phyloP scores from a whole-genome alignment of 2,113 vertebrate genomes.

The Urocitellus parryii region DNA sequence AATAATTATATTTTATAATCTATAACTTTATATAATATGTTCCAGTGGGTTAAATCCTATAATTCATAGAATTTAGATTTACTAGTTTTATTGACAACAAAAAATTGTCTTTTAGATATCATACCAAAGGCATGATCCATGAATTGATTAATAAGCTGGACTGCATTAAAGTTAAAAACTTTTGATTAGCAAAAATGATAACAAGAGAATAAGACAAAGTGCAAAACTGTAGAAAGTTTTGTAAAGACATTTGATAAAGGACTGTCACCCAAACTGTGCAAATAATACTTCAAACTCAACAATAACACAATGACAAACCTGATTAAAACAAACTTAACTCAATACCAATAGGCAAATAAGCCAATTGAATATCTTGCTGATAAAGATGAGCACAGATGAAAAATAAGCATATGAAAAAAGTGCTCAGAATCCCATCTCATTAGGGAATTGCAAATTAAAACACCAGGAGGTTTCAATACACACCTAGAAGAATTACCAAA shows the following conservation, averaged over 20 bases:
- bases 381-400: background rate
- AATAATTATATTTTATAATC: background rate
- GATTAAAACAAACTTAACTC: background rate
- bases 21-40: background rate
- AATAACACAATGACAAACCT: background rate
- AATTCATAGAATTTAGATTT: background rate
- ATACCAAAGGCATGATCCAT: background rate
- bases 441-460: background rate
- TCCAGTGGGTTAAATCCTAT: background rate
- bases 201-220: background rate
- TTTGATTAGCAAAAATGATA: background rate
- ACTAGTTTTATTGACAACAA: background rate
- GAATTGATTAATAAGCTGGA: background rate
- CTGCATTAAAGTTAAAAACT: background rate
- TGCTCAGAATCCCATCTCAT: background rate
- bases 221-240: background rate
- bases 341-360: background rate
- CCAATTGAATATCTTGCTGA: background rate
- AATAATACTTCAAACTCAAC: background rate
- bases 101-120: background rate
- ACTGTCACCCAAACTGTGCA: background rate
- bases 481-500: background rate
- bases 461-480: background rate
- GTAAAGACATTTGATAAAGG: background rate
- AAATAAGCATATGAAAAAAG: background rate